A percentile compares a stretch with the other conserved stretches of the same genome.
These are phyloP conservation scores for Patiria miniata DNA, from an alignment of 35 echinoderm and acorn worm species.

Conservation along the genomic window DNA sequence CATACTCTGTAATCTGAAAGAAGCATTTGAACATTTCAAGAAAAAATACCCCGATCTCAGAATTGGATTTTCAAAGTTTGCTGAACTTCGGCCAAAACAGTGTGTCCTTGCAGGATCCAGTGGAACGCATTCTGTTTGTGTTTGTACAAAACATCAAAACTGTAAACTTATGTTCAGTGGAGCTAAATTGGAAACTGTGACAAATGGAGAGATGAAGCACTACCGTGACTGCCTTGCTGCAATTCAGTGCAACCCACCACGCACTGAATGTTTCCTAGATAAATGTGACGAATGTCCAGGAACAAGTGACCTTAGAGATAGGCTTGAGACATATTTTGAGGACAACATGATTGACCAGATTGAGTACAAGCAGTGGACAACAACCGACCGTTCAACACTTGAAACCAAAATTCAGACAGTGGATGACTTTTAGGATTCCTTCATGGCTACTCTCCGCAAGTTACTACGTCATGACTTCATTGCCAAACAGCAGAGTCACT, in stretches of 20 bases:
- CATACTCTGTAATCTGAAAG: neutral
- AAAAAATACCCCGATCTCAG: neutral
- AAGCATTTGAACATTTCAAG: conserved; percentile 3
- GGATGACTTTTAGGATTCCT: neutral
- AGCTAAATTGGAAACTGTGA: neutral
- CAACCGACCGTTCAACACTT: neutral
- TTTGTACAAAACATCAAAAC: neutral
- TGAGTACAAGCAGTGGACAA: neutral
- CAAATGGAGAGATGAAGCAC: neutral
- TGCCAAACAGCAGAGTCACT: too few relatives aligned
- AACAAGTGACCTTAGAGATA: too few relatives aligned
- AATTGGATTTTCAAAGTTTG: neutral
- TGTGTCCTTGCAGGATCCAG: neutral
- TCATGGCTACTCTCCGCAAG: too few relatives aligned
- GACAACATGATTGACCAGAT: neutral
- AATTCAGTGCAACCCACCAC: neutral
- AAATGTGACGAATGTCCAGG: too few relatives aligned
- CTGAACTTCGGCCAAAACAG: conserved; percentile 6
- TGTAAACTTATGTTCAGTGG: neutral
- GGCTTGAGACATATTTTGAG: too few relatives aligned
- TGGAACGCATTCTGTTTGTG: neutral
- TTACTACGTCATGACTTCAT: too few relatives aligned
- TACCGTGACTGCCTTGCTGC: neutral
- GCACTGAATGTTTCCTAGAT: neutral
- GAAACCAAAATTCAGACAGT: neutral